These are phyloP conservation scores for Protosalanx chinensis DNA, from an alignment of 2,797 vertebrate genomes.

Conservation along the genomic window DNA sequence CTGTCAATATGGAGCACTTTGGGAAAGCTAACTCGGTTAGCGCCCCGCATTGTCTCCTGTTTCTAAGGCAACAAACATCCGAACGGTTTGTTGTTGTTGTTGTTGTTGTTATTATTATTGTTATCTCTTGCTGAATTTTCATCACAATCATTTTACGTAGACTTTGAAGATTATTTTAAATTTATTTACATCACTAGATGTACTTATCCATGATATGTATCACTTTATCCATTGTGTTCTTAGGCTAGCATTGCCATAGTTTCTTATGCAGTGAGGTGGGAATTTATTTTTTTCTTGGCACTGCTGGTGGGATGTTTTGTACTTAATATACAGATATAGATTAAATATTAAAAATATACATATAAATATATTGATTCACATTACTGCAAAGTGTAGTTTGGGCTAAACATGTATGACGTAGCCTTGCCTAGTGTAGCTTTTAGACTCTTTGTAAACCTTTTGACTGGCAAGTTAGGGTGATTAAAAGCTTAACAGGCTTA, in stretches of 20 bases:
- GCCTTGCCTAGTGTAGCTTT: too few relatives aligned
- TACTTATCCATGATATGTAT: constrained; percentile 23
- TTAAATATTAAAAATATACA: too few relatives aligned
- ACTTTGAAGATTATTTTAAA: constrained; percentile 10
- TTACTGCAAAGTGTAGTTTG: too few relatives aligned
- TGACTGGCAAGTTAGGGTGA: too few relatives aligned
- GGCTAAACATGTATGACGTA: too few relatives aligned
- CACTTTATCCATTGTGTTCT: constrained; percentile 20
- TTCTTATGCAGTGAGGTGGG: constrained; percentile 18
- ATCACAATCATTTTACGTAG: constrained; percentile 29
- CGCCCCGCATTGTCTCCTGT: constrained; percentile 51
- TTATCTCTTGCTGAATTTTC: not conserved
- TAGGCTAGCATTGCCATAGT: constrained; percentile 24
- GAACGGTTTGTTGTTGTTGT: constrained; percentile 13
- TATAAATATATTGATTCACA: too few relatives aligned
- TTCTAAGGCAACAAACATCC: constrained; percentile 34
- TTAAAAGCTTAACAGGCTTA: too few relatives aligned
- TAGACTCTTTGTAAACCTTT: too few relatives aligned
- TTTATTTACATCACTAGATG: constrained; percentile 33
- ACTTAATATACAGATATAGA: too few relatives aligned
- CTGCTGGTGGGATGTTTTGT: too few relatives aligned
- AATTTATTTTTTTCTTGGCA: constrained; percentile 10
- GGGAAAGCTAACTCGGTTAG: constrained; percentile 46
- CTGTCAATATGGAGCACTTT: constrained; percentile 56
- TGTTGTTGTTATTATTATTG: too few relatives aligned